Base-by-base conservation (phyloP, 2,797 vertebrate species). In the Nannoperca australis region DNA sequence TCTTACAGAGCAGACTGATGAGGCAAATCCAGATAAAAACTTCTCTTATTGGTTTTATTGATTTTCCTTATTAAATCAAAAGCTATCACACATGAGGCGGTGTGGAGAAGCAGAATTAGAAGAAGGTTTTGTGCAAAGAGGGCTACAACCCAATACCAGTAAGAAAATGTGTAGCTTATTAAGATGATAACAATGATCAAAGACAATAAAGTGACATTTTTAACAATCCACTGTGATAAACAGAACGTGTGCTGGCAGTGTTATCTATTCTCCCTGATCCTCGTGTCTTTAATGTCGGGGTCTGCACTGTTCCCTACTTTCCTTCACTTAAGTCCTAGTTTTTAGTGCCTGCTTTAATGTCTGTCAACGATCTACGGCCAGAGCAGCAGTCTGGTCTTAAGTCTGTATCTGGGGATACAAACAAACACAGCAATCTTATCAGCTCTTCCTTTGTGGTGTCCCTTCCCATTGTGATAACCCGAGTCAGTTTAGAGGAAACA, bases 371-470 rank as follows among this genome's bases (percentile, higher is more conserved):
- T 79, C 86, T 76, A 24, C 12, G 27, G 64, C 83, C 87, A 89
- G 83, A 93, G 71, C 69, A 61, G 79, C 59, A 18, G 86, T 66
- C 90, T 86, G 84, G 79, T 87, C 84, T 88, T 70, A 76, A 78
- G 81, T 84, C 82, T 74, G 66, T 93, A 91, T 93, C 92, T 91
- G 68, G n/a, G 77, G 79, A 79, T 76, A 83, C 86, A 94, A 94
- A 93, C 89, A 90, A 85, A 93, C 89, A 90, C 84, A 88, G 78
- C 63, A 88, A 92, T 91, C 92, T 94, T 95, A 95, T 95, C 95
- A 90, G 84, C 4, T 18, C 83, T 93, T 94, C 92, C 93, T 93
- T 84, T 89, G 84, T 73, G 70, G 76, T 50, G 63, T 84, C 70
- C 38, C 55, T 85, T 85, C 87, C 76, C 74, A 63, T 72, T 45